These are phyloP conservation scores for Rambutsinella grinnellia DNA, from an alignment of 2,888 invertebrate species.

Conservation along the genomic window DNA sequence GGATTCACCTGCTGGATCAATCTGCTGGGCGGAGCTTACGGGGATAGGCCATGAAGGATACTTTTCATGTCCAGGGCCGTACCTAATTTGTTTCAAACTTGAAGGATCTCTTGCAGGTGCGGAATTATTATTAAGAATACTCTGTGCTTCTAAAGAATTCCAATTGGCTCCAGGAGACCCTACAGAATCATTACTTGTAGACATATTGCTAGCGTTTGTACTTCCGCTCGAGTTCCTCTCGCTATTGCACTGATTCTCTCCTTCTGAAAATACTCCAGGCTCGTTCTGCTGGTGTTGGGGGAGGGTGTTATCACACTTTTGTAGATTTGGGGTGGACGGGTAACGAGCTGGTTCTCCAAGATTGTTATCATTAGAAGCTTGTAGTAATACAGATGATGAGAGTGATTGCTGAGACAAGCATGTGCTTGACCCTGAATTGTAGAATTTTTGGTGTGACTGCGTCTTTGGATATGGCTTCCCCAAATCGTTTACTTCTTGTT, in stretches of 20 bases:
- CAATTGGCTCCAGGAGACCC: slow-evolving; percentile 37
- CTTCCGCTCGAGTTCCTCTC: slow-evolving; percentile 17
- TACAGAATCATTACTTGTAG: slow-evolving; percentile 36
- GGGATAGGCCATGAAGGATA: slow-evolving; percentile 82
- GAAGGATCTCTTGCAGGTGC: slow-evolving; percentile 78
- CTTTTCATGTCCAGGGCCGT: slow-evolving; percentile 81
- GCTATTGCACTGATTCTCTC: slow-evolving; percentile 26
- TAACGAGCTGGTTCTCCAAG: slow-evolving; percentile 41
- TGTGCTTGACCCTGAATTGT: slow-evolving; percentile 40
- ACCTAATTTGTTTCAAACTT: slow-evolving; percentile 77
- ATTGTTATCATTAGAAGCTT: slow-evolving; percentile 36
- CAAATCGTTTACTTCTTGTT: slow-evolving; percentile 37
- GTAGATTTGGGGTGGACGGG: slow-evolving; percentile 47
- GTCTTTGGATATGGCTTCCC: slow-evolving; percentile 30
- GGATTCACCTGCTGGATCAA: slow-evolving; percentile 69
- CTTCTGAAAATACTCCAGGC: neutral
- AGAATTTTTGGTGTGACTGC: slow-evolving; percentile 29
- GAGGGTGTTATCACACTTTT: slow-evolving; percentile 32
- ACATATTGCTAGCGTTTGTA: slow-evolving; percentile 52
- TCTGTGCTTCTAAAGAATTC: slow-evolving; percentile 33
- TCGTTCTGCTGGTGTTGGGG: neutral
- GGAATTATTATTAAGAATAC: slow-evolving; percentile 33
- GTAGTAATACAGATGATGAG: slow-evolving; percentile 23
- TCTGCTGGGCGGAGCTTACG: slow-evolving; percentile 71
- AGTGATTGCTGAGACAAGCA: slow-evolving; percentile 30